Conservation (phyloP, 2,797 vertebrate genomes). For the Myotis myotis region DNA sequence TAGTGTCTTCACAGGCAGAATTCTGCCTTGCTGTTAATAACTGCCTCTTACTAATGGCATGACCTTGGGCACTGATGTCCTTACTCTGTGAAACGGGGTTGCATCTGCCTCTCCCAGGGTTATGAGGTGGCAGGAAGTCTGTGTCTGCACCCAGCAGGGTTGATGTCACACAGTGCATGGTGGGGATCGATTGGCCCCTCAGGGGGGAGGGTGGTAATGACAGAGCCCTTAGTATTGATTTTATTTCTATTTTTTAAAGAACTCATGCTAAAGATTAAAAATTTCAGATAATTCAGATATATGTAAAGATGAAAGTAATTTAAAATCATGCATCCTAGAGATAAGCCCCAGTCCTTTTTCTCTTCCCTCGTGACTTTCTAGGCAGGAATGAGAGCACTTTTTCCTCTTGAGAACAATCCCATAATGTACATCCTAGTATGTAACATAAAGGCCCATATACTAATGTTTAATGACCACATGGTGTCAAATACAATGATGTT, state of each 20-base stretch:
- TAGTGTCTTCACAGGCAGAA: not conserved
- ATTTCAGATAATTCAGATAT: not conserved
- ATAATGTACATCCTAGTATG: not conserved
- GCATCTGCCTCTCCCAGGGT: not conserved
- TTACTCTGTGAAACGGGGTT: not conserved
- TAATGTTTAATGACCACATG: not conserved
- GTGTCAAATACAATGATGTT: not conserved
- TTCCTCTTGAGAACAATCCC: not conserved
- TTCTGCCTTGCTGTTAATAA: not conserved
- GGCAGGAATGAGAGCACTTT: not conserved
- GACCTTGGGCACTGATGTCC: not conserved
- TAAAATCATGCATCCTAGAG: not conserved
- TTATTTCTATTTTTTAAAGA: not conserved
- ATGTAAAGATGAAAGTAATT: not conserved
- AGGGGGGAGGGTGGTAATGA: too few species aligned
- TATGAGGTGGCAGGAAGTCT: not conserved
- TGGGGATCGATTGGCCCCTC: rapidly evolving
- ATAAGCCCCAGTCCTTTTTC: not conserved
- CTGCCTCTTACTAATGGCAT: rapidly evolving
- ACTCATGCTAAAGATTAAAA: not conserved
- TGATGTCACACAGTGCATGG: rapidly evolving
- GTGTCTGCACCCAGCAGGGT: not conserved
- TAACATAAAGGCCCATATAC: not conserved
- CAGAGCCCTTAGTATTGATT: not conserved
- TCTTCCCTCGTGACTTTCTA: not conserved